Base-by-base conservation (phyloP, 35 echinoderm and acorn worm genomes). In the Stichopus chloronotus region DNA sequence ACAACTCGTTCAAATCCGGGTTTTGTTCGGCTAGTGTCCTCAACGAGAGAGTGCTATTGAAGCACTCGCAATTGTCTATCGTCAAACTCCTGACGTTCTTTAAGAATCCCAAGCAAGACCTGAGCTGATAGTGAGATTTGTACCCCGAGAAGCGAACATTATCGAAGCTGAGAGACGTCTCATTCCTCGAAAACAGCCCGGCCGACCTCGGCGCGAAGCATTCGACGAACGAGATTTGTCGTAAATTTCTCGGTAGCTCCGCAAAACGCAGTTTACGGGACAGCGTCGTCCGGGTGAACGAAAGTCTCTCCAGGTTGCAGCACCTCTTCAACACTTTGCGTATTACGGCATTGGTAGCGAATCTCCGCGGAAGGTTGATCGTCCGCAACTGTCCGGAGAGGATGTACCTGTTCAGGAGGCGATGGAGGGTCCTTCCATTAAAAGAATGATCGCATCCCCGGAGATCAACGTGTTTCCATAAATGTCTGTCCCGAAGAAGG, bases 191-290 rank as follows among this genome's bases (percentile, higher is more conserved):
- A 9, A 12, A n/a, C 14, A 57, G 57, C 3, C n/a, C 14, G 9
- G 55, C 56, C 17, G 5, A 20, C 11, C 16, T 57, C 16, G 54
- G 19, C 4, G 24, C 19, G 54, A n/a, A 9, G 58, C 82, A 85
- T 85, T 58, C 55, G 16, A 17, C 22, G 82, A 85, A 85, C 17
- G 58, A 22, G 23, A 85, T 58, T 58, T 58, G 82, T 58, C 58
- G 55, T 19, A 85, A 85, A 60, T 19, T 85, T 78, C 52, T 9
- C 21, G 82, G 82, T 85, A 85, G 58, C 16, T 20, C 82, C 5
- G 7, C 4, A 8, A 85, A 57, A 58, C 9, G 19, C 21, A 85
- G 21, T 22, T 85, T 59, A 5, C 16, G 55, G 9, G 17, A 21
- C 7, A 85, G 2, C 5, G 55, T 16, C 52, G 22, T 53, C 7